Conservation (phyloP, 2,797 vertebrate species). For the Poeciliopsis infans region DNA sequence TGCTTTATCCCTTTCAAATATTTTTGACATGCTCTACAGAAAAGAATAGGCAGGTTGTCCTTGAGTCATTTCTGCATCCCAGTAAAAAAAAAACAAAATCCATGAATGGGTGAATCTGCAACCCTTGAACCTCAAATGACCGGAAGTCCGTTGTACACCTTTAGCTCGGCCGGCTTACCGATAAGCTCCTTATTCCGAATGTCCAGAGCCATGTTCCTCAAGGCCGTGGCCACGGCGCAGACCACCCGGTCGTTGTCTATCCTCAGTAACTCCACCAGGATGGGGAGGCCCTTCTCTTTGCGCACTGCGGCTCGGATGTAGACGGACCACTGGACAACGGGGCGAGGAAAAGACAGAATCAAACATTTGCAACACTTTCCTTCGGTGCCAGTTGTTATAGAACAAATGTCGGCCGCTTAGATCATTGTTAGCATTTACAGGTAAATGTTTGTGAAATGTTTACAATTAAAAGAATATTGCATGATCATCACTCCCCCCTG, state of each 20-base stretch:
- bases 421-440: too few relatives aligned
- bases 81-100: not conserved
- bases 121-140: not conserved
- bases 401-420: too few relatives aligned
- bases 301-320: constrained; percentile 97
- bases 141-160: not conserved
- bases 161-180: constrained; percentile 78
- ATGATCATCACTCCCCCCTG: not conserved
- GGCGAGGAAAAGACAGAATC: not conserved
- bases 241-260: constrained; percentile 99
- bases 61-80: not conserved
- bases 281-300: constrained; percentile 97
- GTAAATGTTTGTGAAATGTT: too few relatives aligned
- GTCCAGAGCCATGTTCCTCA: constrained; percentile 98
- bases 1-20: too few relatives aligned
- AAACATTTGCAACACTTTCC: too few relatives aligned
- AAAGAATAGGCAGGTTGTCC: not conserved
- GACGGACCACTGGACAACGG: constrained; percentile 89
- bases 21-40: too few relatives aligned
- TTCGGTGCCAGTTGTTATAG: too few relatives aligned
- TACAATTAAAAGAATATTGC: not conserved
- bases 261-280: constrained; percentile 95
- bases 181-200: constrained; percentile 98
- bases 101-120: not conserved
- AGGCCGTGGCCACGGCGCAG: constrained; percentile 95